A percentile compares a stretch with the other conserved stretches of the same genome.
Conservation (phyloP, 2,888 invertebrate genomes). For the Nasonovia ribisnigri region DNA sequence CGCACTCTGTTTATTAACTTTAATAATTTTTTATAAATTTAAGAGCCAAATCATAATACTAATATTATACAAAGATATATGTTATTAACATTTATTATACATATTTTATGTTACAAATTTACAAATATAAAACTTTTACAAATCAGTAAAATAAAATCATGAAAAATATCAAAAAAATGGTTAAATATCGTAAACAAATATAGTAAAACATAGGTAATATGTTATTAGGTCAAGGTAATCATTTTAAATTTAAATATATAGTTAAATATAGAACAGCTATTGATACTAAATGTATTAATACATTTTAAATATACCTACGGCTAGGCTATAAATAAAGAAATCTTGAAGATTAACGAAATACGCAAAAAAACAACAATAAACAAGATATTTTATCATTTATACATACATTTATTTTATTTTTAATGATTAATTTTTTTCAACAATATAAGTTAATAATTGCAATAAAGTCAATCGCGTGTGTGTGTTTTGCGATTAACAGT, state of each 20-base stretch:
- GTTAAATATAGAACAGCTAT: background rate
- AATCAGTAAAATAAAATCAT: too few species aligned
- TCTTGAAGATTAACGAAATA: background rate
- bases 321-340: background rate
- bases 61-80: background rate
- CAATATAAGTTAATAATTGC: background rate
- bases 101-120: background rate
- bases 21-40: background rate
- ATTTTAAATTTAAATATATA: conserved; percentile 1
- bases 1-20: background rate
- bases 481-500: background rate
- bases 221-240: conserved; percentile 28
- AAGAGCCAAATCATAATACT: background rate
- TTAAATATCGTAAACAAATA: background rate
- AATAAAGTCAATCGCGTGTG: background rate
- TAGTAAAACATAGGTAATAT: background rate
- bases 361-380: background rate
- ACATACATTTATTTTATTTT: background rate
- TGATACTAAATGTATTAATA: background rate
- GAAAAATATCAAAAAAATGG: too few species aligned
- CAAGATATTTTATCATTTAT: background rate
- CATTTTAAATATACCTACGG: background rate
- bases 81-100: too few species aligned
- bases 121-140: background rate
- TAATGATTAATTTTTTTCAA: background rate